Base-by-base conservation (phyloP, 37 sponge, comb jelly and placozoan species). In the Corticium candelabrum region DNA sequence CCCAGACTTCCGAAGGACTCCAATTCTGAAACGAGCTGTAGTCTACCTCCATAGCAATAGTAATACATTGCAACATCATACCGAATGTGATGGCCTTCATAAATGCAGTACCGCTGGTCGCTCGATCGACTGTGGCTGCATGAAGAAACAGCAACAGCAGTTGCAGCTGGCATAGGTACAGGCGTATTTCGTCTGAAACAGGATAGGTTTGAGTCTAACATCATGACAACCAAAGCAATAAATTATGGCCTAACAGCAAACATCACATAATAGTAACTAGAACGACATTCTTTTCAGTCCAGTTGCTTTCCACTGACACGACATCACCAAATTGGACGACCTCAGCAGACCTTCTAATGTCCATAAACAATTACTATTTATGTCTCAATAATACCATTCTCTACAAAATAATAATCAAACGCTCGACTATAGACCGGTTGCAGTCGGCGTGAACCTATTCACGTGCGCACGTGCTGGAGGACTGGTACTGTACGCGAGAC, bases 181-280 rank as follows among this genome's bases (percentile, higher is more conserved):
- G 90, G 86, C 29, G 92, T 87, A 38, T 97, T 87, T 5, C 90
- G 90, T 69, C 99, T 78, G 82, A 97, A 97, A 75, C 99, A 97
- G 0, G 99, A 95, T 38, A 97, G 85, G 37, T 90, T 90, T 7
- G 95, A 90, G 71, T 94, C 99, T 71, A 97, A 77, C 99, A 97
- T 97, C 34, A 94, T 87, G 0, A 82, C 78, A 11, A 97, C 99
- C 77, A 97, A 83, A 27, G 95, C 78, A 57, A 94, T 90, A 34
- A 97, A 77, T 40, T 93, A 89, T 3, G 95, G 90, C 36, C 99
- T 74, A 37, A 83, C 1, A 5, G 41, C 1, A 79, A 21, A n/a
- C n/a, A n/a, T n/a, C n/a, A n/a, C n/a, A n/a, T n/a, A n/a, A n/a
- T n/a, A n/a, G n/a, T n/a, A n/a, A n/a, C n/a, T n/a, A n/a, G n/a